Percentiles rank a stretch among this genome's conserved stretches.
These are phyloP conservation scores for Otis tarda DNA, from an alignment of 2,113 vertebrate genomes.

Conservation along the genomic window DNA sequence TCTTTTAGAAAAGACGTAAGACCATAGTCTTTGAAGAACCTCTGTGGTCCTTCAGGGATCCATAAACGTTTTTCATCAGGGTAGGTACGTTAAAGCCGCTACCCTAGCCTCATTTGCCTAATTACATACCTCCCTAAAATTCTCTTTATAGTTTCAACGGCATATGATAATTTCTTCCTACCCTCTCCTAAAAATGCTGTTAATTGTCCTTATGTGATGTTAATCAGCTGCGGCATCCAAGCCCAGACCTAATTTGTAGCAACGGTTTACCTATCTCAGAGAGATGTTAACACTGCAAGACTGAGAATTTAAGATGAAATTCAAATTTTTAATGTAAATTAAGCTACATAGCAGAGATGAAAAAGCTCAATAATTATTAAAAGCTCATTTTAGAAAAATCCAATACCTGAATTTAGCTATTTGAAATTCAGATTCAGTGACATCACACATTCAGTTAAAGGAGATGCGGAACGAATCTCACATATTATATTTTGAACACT, in stretches of 20 bases:
- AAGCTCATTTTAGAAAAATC: background rate
- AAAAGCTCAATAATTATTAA: constrained; percentile 9
- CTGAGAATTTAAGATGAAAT: background rate
- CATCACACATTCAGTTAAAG: background rate
- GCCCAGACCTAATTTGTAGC: background rate
- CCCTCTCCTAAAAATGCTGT: background rate
- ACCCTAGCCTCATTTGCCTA: background rate
- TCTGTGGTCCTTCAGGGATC: background rate
- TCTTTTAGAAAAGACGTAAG: background rate
- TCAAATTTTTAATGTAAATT: constrained; percentile 11
- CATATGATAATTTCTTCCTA: background rate
- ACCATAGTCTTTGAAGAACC: background rate
- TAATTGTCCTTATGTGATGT: background rate
- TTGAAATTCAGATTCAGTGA: background rate
- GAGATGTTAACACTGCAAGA: background rate
- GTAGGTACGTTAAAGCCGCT: background rate
- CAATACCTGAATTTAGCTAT: background rate
- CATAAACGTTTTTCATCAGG: background rate
- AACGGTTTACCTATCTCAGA: background rate
- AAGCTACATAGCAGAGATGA: background rate
- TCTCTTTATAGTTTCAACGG: background rate
- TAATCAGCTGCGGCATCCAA: background rate
- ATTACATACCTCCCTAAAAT: background rate
- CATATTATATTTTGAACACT: background rate
- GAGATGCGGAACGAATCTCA: background rate